These are phyloP conservation scores for Lucilia sericata DNA, from an alignment of 1,140 invertebrate species.

Conservation along the genomic window DNA sequence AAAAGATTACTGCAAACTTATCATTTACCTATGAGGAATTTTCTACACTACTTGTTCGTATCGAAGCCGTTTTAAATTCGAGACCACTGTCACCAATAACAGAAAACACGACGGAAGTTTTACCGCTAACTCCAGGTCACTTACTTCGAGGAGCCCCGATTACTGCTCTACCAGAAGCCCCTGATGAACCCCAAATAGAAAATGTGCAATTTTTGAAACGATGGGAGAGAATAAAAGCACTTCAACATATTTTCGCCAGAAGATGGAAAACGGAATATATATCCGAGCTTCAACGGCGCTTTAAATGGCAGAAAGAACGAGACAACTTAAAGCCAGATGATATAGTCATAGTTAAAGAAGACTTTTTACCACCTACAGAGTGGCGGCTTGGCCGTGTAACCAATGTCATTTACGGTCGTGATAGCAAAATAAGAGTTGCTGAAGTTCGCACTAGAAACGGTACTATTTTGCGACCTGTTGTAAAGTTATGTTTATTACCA, in stretches of 20 bases:
- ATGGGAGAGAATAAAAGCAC: neutral
- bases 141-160: slow-evolving; percentile 27
- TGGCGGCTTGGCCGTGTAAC: neutral
- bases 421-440: neutral
- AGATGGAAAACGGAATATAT: slow-evolving; percentile 46
- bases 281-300: neutral
- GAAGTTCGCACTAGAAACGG: neutral
- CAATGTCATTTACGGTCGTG: neutral
- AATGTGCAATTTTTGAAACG: neutral
- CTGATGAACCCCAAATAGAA: neutral
- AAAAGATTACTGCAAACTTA: no score
- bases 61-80: neutral
- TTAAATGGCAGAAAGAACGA: neutral
- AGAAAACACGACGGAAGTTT: slow-evolving; percentile 22
- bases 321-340: neutral
- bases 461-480: slow-evolving; percentile 1
- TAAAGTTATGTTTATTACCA: slow-evolving; percentile 12
- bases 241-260: slow-evolving; percentile 10
- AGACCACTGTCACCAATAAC: slow-evolving; percentile 27
- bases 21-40: no score
- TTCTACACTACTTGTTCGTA: no score
- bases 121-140: slow-evolving; percentile 34
- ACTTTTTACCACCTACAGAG: neutral
- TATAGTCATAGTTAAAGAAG: neutral
- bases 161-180: neutral